Base-by-base conservation (phyloP, 2,113 vertebrate genomes). In the Hassar affinis region DNA sequence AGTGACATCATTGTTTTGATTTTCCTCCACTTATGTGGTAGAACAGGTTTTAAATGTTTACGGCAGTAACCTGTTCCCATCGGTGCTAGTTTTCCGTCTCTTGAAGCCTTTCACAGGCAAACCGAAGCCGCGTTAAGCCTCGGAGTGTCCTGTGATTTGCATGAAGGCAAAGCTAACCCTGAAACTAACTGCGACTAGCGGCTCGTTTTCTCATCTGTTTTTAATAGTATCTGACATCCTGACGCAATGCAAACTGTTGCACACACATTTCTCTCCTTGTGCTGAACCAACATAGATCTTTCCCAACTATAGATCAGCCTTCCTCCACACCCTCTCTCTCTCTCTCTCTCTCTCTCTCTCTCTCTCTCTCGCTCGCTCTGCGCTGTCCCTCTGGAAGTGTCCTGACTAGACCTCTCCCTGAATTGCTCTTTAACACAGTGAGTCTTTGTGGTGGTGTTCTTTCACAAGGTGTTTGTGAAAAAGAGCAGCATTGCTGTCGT, bases 381-480 rank as follows among this genome's bases (percentile, higher is more conserved):
- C 18, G 81, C 57, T 74, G 88, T 91, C 90, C 91, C 89, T 8
- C 89, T 86, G 90, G 89, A 91, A 90, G 86, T 88, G 90, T 91
- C 93, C 92, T 91, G 89, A 90, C 90, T 87, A 72, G 87, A 92
- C 87, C 89, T 91, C 85, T 69, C 86, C 82, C 85, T 88, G 87
- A 89, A 93, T 88, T 88, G 82, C 87, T 90, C 88, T 78, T 64
- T 11, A 92, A 89, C 88, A 92, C 90, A 92, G 90, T 90, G 88
- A 51, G 85, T 89, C 91, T 92, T 92, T 92, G 92, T 93, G 91
- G 91, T 90, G 80, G 82, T 68, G 78, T 76, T 85, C 86, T 86
- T 88, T 88, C 84, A 85, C 80, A 91, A 92, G 91, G 90, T 91
- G 91, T 93, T 92, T 91, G 90, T 91, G 89, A 92, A 89, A 92